Evolutionary conservation across 37 sponge, comb jelly and placozoan genomes (phyloP).

Genomic region (Trichoplax adhaerens): DNA sequence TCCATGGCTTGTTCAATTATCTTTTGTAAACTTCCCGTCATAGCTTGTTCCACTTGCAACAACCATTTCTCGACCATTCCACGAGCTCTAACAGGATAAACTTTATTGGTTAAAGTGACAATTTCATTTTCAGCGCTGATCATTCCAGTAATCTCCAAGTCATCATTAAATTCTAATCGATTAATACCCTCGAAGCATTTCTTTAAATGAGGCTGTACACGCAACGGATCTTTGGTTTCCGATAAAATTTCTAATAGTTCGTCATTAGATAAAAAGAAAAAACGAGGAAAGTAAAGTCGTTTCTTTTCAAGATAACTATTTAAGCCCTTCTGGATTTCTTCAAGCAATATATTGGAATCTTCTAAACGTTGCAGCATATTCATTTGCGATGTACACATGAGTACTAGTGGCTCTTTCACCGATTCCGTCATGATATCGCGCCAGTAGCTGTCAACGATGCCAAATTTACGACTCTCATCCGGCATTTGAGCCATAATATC

Average conservation of each 20-base stretch:
- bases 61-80: constrained; percentile 99
- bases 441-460: constrained; percentile 81
- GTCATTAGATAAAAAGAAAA: constrained; percentile 90
- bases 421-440: constrained; percentile 73
- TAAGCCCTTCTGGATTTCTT: constrained; percentile 93
- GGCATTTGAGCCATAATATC: constrained; percentile 99
- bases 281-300: constrained; percentile 89
- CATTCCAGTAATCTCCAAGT: constrained; percentile 75
- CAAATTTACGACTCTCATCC: constrained; percentile 92
- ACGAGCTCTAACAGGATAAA: constrained; percentile 83
- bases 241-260: constrained; percentile 88
- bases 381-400: constrained; percentile 51
- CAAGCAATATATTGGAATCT: constrained; percentile 73
- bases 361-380: constrained; percentile 64
- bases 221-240: constrained; percentile 84
- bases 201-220: constrained; percentile 92
- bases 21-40: constrained; percentile 75
- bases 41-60: constrained; percentile 40
- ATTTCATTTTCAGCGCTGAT: constrained; percentile 83
- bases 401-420: constrained; percentile 62
- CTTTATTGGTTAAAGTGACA: constrained; percentile 64
- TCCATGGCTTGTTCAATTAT: constrained; percentile 53
- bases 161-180: constrained; percentile 81
- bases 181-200: constrained; percentile 93
- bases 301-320: constrained; percentile 97